Evolutionary conservation across 2,888 invertebrate species (phyloP), one percentile per base, ranked within the genome.

Genomic region (Apamea crenata): DNA sequence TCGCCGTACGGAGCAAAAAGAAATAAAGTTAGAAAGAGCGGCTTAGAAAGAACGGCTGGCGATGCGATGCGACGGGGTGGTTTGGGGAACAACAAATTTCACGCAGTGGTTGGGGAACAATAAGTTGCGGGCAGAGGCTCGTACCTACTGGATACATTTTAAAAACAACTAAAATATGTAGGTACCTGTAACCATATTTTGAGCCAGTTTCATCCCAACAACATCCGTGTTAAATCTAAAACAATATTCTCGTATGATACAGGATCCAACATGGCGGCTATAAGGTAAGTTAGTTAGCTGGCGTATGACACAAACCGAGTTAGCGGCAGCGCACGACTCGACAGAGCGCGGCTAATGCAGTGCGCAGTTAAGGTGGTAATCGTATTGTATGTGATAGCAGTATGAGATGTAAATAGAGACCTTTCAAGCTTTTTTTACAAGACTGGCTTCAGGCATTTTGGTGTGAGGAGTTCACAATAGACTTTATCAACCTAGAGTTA

Each of bases 191-290:
- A 59, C 0, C 18, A 29, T 32, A 32, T 32, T 63, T 63, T 63
- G 21, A 66, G 78, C 67, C 78, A 59, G 47, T 74, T 82, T 74
- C 50, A 65, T 68, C 1, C 0, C 8, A 53, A 10, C 18, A n/a
- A 82, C 18, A 80, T 77, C 66, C n/a, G 25, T 80, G 76, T 73
- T 32, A 56, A 44, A 68, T 59, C 25, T 83, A 74, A 85, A 78
- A 71, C 67, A 76, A 82, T 85, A 82, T 72, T 74, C 71, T 66
- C 63, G 29, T 75, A 73, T 69, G 44, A 83, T 76, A 56, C 70
- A 65, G 72, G 25, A 70, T 75, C 69, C 70, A 86, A 86, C 40
- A 85, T 85, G 84, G 85, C 86, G 77, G 47, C 14, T 68, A 36
- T 18, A 21, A 47, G 65, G 67, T 80, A 83, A 85, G 53, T 76